Evolutionary conservation across 1,140 invertebrate species (phyloP).

Genomic region (Matsumurasca onukii): DNA sequence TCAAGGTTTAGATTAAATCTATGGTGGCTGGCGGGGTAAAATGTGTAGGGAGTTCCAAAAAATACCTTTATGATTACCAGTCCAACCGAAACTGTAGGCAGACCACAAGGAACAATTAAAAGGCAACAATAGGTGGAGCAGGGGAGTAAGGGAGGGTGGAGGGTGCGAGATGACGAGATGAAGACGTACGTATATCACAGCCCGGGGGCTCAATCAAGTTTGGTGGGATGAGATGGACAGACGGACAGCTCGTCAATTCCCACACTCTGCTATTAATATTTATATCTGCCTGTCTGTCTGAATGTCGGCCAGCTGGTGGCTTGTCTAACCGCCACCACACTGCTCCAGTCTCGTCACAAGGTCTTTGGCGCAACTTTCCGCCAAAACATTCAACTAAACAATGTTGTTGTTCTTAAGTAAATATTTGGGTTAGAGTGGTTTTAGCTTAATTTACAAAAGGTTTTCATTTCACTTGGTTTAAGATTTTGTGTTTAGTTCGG

Average conservation of each 20-base stretch:
- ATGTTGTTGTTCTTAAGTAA: no score
- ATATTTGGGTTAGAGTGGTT: no score
- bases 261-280: background rate
- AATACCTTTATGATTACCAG: background rate
- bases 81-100: background rate
- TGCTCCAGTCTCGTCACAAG: background rate
- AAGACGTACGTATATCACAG: background rate
- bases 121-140: background rate
- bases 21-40: no score
- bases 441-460: no score
- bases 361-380: no score
- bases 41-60: no score
- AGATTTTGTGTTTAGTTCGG: no score
- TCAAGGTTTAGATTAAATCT: no score
- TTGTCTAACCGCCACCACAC: background rate
- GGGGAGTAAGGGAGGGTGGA: background rate
- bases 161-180: background rate
- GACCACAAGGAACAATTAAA: no score
- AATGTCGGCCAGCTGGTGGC: background rate
- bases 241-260: background rate
- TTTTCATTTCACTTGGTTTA: no score
- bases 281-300: background rate
- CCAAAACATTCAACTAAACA: no score
- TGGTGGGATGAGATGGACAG: no score
- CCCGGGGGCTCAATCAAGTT: background rate